Percentiles rank a stretch among this genome's conserved stretches.
Evolutionary conservation across 53 echinoderm and acorn worm genomes (phyloP).

Genomic region (Echinometra lucunter): DNA sequence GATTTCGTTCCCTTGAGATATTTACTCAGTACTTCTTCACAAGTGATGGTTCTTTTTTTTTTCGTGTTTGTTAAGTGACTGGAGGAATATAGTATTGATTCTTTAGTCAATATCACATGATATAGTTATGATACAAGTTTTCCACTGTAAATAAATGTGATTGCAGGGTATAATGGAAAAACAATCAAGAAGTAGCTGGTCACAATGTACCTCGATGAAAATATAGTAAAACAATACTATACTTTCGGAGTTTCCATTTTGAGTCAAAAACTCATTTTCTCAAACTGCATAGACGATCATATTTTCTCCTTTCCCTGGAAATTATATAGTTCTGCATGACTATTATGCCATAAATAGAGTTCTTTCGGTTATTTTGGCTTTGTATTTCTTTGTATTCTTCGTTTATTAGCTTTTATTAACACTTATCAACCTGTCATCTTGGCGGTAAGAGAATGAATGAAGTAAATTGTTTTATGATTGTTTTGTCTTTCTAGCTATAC

Average conservation of each 20-base stretch:
- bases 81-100: background rate
- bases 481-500: conserved; percentile 84
- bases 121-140: too few relatives aligned
- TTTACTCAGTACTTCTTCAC: background rate
- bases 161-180: too few relatives aligned
- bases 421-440: background rate
- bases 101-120: background rate
- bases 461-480: too few relatives aligned
- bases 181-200: too few relatives aligned
- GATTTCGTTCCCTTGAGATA: background rate
- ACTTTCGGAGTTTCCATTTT: background rate
- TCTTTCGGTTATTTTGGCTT: background rate
- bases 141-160: too few relatives aligned
- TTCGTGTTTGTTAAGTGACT: background rate
- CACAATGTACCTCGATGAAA: background rate
- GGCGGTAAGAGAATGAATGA: background rate
- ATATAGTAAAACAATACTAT: background rate
- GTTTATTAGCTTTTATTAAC: background rate
- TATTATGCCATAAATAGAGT: background rate
- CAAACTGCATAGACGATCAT: background rate
- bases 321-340: background rate
- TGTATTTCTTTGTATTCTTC: background rate
- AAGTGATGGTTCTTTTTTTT: too few relatives aligned
- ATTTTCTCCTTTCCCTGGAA: background rate
- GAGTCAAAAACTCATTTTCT: background rate